Base-by-base conservation (phyloP, 2,888 invertebrate genomes). In the Drosophila setosimentum region DNA sequence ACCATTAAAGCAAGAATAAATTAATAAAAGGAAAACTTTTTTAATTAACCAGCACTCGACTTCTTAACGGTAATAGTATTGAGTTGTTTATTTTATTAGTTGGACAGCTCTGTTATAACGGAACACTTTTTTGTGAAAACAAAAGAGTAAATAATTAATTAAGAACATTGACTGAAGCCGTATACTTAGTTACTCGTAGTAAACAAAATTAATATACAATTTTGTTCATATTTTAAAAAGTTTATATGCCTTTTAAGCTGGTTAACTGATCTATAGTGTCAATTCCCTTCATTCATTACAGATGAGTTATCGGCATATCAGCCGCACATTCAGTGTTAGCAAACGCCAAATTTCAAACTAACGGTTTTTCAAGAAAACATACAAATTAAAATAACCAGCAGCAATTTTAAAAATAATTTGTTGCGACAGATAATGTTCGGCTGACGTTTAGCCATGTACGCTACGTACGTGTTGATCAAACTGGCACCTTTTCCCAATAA, bases 321-420 rank as follows among this genome's bases (percentile, higher is more conserved):
- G 18, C 33, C 11, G 21, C n/a, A 16, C 7, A 29, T 13, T 48
- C 21, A 54, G 49, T 61, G 72, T 40, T 72, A 54, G 33, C 4
- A 24, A 71, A 60, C 13, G 54, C 40, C 27, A n/a, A 40, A 13
- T 16, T 30, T 60, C 0, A 70, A 69, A 37, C 29, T n/a, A 33
- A 70, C 32, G 29, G 50, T 24, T 57, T 42, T 55, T 1, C 10
- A 13, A n/a, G 29, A 13, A 27, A 21, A 21, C 11, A 24, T 10
- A 2, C 27, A 37, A 18, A 30, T 1, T 18, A 16, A 24, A 24
- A 24, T 7, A 33, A 1, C 3, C 18, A 16, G 40, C 40, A 35
- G 7, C 40, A 40, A 40, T 27, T 21, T 35, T 24, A 16, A 18
- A 24, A n/a, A 42, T 58, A 42, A 24, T 7, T 8, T 16, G 30